Evolutionary conservation across 23 tunicate genomes (phyloP), one percentile per base, ranked within the genome.

Genomic region (Phallusia fumigata): DNA sequence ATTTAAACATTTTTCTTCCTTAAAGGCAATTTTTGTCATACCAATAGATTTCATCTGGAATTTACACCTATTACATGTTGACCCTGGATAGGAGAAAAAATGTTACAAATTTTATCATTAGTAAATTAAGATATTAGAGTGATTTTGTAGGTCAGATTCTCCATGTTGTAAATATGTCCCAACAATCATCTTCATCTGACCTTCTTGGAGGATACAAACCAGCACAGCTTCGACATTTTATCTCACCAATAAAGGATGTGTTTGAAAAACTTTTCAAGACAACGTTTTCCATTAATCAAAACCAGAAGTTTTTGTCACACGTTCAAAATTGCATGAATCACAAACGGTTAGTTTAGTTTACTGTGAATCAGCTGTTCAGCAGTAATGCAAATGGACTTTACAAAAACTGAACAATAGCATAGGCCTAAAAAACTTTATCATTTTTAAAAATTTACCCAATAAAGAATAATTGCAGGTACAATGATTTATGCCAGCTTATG

Each of bases 111-210:
- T n/a, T n/a, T n/a, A n/a, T n/a, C n/a, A n/a, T n/a, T n/a, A n/a
- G n/a, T n/a, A n/a, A n/a, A n/a, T n/a, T n/a, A n/a, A n/a, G n/a
- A n/a, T n/a, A n/a, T n/a, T n/a, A n/a, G n/a, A n/a, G n/a, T 30
- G n/a, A 35, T 11, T 1, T 74, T 18, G 0, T 65, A 88, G 99
- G 99, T 65, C 81, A 73, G 32, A 52, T 30, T 21, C 90, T 96
- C 6, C 99, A 91, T 65, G 93, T 96, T n/a, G 84, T 96, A 12
- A 96, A 96, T 79, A 96, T 96, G 88, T 96, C 99, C 0, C 96
- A 91, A 73, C 99, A 96, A 75, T 96, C 99, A 8, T 85, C 87
- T 33, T 86, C 98, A 53, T 45, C 83, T 32, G 98, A 94, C 79
- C 83, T 94, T 22, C 86, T 94, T 18, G 98, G 98, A 8, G 93